Percentiles rank a stretch among this genome's conserved stretches.
These are phyloP conservation scores for Hemistola chrysoprasaria DNA, from an alignment of 2,888 invertebrate species.

Conservation along the genomic window DNA sequence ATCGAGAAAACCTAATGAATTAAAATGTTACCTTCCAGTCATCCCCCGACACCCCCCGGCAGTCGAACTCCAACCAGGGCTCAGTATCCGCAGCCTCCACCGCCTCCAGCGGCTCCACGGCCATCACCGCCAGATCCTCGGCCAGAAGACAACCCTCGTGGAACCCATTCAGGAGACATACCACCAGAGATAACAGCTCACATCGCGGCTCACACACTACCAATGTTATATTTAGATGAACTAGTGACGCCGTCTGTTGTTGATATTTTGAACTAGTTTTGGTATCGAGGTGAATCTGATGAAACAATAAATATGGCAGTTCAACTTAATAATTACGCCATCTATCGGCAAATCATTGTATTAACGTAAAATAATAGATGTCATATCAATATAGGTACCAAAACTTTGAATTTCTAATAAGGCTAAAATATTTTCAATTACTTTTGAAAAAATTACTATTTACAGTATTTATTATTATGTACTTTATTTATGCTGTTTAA, in stretches of 20 bases:
- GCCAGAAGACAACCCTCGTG: conserved; percentile 82
- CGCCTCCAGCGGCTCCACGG: conserved; percentile 67
- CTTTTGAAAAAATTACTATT: no score
- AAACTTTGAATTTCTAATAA: no score
- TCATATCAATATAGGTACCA: no score
- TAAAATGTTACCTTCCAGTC: conserved; percentile 30
- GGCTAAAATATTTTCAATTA: no score
- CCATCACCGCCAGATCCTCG: conserved; percentile 58
- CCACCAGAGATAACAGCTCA: conserved; percentile 77
- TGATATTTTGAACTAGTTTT: not conserved
- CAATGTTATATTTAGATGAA: conserved; percentile 82
- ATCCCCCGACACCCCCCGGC: conserved; percentile 55
- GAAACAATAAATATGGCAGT: no score
- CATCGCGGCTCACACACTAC: conserved; percentile 70
- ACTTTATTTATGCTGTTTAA: no score
- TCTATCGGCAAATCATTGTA: not conserved
- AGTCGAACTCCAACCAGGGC: conserved; percentile 66
- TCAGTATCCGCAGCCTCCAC: conserved; percentile 75
- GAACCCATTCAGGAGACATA: conserved; percentile 88
- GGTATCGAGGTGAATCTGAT: no score
- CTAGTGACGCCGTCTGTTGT: conserved; percentile 24
- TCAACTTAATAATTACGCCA: not conserved
- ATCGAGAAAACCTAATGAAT: no score
- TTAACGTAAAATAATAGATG: no score
- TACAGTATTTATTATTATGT: no score